These are phyloP conservation scores for Pocillopora grandis DNA, from an alignment of 92 coral and sea anemone species.

Conservation along the genomic window DNA sequence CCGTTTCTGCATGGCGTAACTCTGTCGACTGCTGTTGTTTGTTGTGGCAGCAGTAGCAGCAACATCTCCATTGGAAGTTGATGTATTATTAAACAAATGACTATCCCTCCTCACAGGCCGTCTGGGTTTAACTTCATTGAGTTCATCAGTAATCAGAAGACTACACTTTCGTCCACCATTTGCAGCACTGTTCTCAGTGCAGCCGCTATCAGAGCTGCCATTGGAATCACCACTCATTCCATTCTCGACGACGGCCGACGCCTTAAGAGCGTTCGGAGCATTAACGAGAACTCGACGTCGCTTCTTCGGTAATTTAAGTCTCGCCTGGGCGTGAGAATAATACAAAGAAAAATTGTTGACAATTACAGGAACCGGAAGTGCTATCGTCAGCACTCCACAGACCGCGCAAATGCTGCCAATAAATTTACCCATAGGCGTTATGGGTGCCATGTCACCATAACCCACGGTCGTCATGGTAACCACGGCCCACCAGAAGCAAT, in stretches of 20 bases:
- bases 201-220: conserved; percentile 79
- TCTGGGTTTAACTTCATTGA: conserved; percentile 71
- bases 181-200: conserved; percentile 54
- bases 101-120: conserved; percentile 89
- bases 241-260: conserved; percentile 76
- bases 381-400: conserved; percentile 91
- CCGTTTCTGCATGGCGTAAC: conserved; percentile 86
- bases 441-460: conserved; percentile 94
- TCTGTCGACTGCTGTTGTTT: conserved; percentile 34
- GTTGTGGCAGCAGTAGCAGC: conserved; percentile 4
- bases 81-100: conserved; percentile 75
- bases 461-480: conserved; percentile 99
- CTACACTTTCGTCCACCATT: conserved; percentile 77
- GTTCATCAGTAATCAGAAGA: conserved; percentile 84
- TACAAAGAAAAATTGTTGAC: conserved; percentile 92
- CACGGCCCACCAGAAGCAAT: conserved; percentile 95
- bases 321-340: conserved; percentile 96
- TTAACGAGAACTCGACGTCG: conserved; percentile 84
- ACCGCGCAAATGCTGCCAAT: conserved; percentile 91
- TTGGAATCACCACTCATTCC: conserved; percentile 86
- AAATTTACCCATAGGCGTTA: conserved; percentile 72
- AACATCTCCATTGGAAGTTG: conserved; percentile 61
- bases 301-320: conserved; percentile 92
- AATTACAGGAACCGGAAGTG: conserved; percentile 98
- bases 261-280: conserved; percentile 87